A percentile compares a stretch with the other conserved stretches of the same genome.
Evolutionary conservation across 2,113 vertebrate species (phyloP).

Genomic region (Trematomus loennbergii): DNA sequence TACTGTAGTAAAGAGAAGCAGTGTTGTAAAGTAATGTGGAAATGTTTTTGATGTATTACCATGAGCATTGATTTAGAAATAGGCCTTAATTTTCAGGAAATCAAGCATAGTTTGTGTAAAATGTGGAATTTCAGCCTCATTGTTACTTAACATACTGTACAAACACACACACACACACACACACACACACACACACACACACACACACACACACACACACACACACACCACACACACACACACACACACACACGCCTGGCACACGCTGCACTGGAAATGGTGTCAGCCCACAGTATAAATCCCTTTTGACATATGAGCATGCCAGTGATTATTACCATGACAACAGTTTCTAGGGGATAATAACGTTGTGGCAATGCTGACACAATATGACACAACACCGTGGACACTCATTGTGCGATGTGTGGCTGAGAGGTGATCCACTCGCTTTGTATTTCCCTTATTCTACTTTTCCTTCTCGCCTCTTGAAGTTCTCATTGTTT

Average conservation of each 20-base stretch:
- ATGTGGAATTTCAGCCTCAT: conserved; percentile 16
- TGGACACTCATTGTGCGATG: conserved; percentile 42
- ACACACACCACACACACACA: conserved; percentile 9
- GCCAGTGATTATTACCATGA: conserved; percentile 80
- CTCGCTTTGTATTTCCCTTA: conserved; percentile 25
- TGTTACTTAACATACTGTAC: conserved; percentile 22
- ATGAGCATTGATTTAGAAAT: conserved; percentile 6
- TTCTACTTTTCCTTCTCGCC: not conserved
- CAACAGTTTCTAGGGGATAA: conserved; percentile 71
- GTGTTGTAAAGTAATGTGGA: not conserved
- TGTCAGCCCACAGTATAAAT: conserved; percentile 81
- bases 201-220: conserved; percentile 16
- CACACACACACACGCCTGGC: conserved; percentile 52
- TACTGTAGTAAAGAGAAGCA: not conserved
- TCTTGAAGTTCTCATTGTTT: not conserved
- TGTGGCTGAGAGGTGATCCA: conserved; percentile 43
- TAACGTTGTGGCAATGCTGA: conserved; percentile 71
- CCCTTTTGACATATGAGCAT: conserved; percentile 79
- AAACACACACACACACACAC: conserved; percentile 26
- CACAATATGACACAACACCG: conserved; percentile 77
- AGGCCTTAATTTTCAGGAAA: conserved; percentile 13
- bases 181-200: conserved; percentile 16
- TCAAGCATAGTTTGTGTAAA: not conserved
- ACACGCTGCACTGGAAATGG: conserved; percentile 70
- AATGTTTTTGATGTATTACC: not conserved